Percentiles rank a stretch among this genome's conserved stretches.
Conservation (phyloP, 2,888 invertebrate genomes). For the Tortricodes alternella region DNA sequence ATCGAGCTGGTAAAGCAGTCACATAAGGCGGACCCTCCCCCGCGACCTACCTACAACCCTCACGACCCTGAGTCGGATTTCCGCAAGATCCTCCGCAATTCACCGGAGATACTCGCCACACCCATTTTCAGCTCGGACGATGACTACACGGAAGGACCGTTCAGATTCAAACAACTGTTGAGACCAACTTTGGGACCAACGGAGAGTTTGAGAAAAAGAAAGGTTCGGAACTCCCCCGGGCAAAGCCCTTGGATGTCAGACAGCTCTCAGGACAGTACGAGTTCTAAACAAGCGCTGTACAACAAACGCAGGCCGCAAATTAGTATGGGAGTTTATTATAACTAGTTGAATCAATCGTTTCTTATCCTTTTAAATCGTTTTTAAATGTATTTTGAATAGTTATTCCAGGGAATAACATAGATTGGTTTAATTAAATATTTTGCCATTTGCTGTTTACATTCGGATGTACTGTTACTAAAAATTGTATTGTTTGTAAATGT, state of each 20-base stretch:
- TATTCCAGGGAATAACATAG: neutral
- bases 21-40: slow-evolving; percentile 61
- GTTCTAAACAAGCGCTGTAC: slow-evolving; percentile 65
- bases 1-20: slow-evolving; percentile 72
- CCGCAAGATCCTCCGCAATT: slow-evolving; percentile 73
- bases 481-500: neutral
- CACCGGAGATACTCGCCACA: slow-evolving; percentile 74
- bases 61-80: slow-evolving; percentile 75
- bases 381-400: neutral
- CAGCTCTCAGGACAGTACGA: slow-evolving; percentile 73
- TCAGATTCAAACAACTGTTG: slow-evolving; percentile 85
- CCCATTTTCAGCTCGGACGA: slow-evolving; percentile 74
- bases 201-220: slow-evolving; percentile 86
- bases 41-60: slow-evolving; percentile 58
- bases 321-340: slow-evolving; percentile 77
- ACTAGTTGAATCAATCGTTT: slow-evolving; percentile 38
- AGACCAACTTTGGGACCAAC: slow-evolving; percentile 86
- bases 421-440: neutral
- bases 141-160: slow-evolving; percentile 85
- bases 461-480: neutral
- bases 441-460: neutral
- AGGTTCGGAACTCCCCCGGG: slow-evolving; percentile 74
- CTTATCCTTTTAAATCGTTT: neutral
- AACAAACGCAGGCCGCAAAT: slow-evolving; percentile 75
- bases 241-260: slow-evolving; percentile 78